A percentile compares a stretch with the other conserved stretches of the same genome.
Evolutionary conservation across 2,888 invertebrate genomes (phyloP).

Genomic region (Silvanus unidentatus): DNA sequence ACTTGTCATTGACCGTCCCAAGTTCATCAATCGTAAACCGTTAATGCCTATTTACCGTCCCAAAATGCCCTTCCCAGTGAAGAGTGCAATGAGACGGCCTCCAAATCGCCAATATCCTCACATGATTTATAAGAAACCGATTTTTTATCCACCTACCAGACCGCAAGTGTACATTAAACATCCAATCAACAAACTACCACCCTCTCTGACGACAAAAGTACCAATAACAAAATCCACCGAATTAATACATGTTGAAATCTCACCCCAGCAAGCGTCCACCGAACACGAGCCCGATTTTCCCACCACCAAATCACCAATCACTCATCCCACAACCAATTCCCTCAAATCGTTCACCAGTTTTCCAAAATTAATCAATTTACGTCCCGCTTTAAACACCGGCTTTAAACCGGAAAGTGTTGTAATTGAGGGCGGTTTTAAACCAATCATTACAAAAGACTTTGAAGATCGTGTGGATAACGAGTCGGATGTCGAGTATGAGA

Average conservation of each 20-base stretch:
- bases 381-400: slow-evolving; percentile 65
- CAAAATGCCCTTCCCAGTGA: slow-evolving; percentile 12
- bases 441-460: slow-evolving; percentile 58
- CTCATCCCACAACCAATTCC: slow-evolving; percentile 10
- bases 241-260: slow-evolving; percentile 35
- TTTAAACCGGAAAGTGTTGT: slow-evolving; percentile 77
- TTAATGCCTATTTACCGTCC: neutral
- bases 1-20: slow-evolving; percentile 10
- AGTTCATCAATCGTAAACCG: slow-evolving; percentile 4
- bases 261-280: slow-evolving; percentile 38
- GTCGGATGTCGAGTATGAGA: slow-evolving; percentile 46
- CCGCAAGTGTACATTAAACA: slow-evolving; percentile 5
- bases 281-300: slow-evolving; percentile 34
- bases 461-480: slow-evolving; percentile 49
- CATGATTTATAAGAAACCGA: slow-evolving; percentile 13
- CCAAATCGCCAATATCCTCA: slow-evolving; percentile 5
- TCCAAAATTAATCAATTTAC: slow-evolving; percentile 9
- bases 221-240: slow-evolving; percentile 7
- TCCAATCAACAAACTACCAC: neutral
- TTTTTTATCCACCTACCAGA: slow-evolving; percentile 12
- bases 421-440: slow-evolving; percentile 78
- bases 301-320: slow-evolving; percentile 20
- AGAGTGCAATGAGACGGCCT: slow-evolving; percentile 10
- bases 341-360: slow-evolving; percentile 5
- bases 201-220: neutral